Base-by-base conservation (phyloP, 2,113 vertebrate species). In the Podarcis muralis region DNA sequence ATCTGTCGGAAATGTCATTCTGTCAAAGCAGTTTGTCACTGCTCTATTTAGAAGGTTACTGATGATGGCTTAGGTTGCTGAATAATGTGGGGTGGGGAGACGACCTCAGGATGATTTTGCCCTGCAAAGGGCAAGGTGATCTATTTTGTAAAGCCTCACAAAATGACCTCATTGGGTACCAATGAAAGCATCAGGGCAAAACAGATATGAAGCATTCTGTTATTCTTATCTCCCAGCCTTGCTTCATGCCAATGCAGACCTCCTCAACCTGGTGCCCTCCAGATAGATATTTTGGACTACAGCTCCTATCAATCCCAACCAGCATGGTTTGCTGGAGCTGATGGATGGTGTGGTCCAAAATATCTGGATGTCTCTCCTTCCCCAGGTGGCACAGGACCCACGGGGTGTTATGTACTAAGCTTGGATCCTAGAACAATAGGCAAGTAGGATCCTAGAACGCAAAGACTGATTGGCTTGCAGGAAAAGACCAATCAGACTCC, bases 1-100 rank as follows among this genome's bases (percentile, higher is more conserved):
- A 87, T 82, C 79, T 88, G 78, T 75, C 32, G 27, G 35, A 74
- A 82, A 82, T 65, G 27, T 82, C 32, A 37, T 75, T 81, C 48
- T 43, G 68, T 88, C 79, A 62, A 75, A 80, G 8, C 2, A 32
- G 35, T 82, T 75, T 87, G 78, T 53, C 85, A 59, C 68, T 72
- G 68, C 59, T 81, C 78, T 72, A 30, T 81, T 79, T 81, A 82
- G 25, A 82, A 32, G 53, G 27, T 57, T 59, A 65, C 53, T 75
- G 35, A n/a, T 25, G 82, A 62, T 53, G 43, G 43, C 30, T 48
- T 66, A 23, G 12, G 22, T 48, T 77, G 25, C 35, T 75, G 27
- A 77, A 77, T 77, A 77, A 77, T 77, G 74, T 12, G 48, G 48
- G 48, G 48, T 53, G 48, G 48, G 9, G 48, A 53, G 11, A 53